Evolutionary conservation across 2,888 invertebrate genomes (phyloP).

Genomic region (Tuberolachnus salignus): DNA sequence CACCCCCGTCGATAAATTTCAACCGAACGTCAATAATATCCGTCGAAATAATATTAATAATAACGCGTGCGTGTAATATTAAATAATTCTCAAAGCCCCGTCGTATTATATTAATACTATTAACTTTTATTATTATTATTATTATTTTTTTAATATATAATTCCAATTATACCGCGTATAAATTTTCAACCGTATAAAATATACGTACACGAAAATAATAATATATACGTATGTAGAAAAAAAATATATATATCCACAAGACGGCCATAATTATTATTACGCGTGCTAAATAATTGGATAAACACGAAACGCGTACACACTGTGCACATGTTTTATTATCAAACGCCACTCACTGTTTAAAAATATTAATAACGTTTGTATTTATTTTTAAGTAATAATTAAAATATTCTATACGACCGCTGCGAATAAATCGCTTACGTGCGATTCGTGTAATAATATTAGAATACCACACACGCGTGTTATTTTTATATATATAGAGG

Average conservation of each 20-base stretch:
- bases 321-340: not conserved
- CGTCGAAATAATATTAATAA: not conserved
- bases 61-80: no score
- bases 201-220: no score
- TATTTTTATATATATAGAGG: no score
- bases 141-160: no score
- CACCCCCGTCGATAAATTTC: not conserved
- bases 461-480: not conserved
- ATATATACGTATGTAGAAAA: not conserved
- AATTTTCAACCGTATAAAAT: not conserved
- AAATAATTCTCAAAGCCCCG: no score
- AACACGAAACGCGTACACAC: not conserved
- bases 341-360: not conserved
- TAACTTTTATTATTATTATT: no score
- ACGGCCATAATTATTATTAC: constrained; percentile 6
- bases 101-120: no score
- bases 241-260: constrained; percentile 1
- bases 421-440: not conserved
- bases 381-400: constrained; percentile 15
- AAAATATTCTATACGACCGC: not conserved
- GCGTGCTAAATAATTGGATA: constrained; percentile 18
- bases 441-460: not conserved
- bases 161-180: not conserved
- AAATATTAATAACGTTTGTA: not conserved
- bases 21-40: not conserved